Base-by-base conservation (phyloP, 2,888 invertebrate genomes). In the Eubasilissa splendida region DNA sequence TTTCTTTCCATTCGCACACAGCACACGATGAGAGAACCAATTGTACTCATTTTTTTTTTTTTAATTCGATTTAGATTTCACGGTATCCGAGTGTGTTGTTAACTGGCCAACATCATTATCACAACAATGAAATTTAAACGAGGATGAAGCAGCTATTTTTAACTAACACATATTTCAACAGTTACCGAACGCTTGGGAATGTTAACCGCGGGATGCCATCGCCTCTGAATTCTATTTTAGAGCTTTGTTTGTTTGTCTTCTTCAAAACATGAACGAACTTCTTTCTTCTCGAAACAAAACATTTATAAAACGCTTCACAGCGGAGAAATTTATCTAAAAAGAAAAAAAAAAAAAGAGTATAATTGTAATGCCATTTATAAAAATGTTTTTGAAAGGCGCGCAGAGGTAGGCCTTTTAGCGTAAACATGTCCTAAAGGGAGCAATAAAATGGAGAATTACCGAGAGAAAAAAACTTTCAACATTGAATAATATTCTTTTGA, bases 211-310 rank as follows among this genome's bases (percentile, higher is more conserved):
- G 71, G 58, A 58, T 56, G 31, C 22, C 14, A 58, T n/a, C 56
- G 7, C 33, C 54, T 71, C 50, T 42, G 11, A 14, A 33, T 12
- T 73, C 71, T 73, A 73, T 73, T 73, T 73, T 56, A 54, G 56
- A 73, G 9, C 56, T 42, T 42, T 42, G 56, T 73, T 73, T 73
- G 56, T 73, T 73, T 33, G 54, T 73, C 71, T 73, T 56, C 33
- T 73, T n/a, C 33, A 22, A 33, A 58, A 58, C 71, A 58, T 56
- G 22, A 73, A 22, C 1, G 33, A 56, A 58, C 56, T 53, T 53
- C 54, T 70, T 58, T n/a, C 58, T n/a, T 58, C n/a, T 58, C 58
- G 22, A 22, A 58, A 8, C 11, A 8, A 58, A 58, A 58, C n/a
- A 11, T 58, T n/a, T n/a, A 9, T n/a, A 58, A n/a, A n/a, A 11